Conservation (phyloP, 2,113 vertebrate genomes). For the Madoqua kirkii region DNA sequence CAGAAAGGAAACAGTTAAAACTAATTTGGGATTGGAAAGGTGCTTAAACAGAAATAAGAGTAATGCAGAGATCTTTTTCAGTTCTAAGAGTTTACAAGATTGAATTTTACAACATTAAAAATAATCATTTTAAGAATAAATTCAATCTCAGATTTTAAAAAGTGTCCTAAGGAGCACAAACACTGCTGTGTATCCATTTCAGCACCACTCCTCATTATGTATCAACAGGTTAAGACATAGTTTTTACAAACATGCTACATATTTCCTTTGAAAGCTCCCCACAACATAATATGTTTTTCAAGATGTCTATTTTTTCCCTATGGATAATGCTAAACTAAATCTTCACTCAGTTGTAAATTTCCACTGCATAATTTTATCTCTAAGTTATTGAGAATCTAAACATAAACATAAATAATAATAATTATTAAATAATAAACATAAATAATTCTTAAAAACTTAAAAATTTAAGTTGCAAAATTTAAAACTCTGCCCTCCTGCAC, state of each 20-base stretch:
- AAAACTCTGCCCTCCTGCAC: not conserved
- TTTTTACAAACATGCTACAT: not conserved
- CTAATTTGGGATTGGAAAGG: not conserved
- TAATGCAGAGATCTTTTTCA: not conserved
- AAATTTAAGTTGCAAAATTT: not conserved
- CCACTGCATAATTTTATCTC: not conserved
- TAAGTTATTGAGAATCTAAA: not conserved
- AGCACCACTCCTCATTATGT: not conserved
- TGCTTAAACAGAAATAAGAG: not conserved
- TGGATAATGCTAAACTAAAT: not conserved
- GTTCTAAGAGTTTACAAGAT: not conserved
- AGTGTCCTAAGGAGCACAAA: not conserved
- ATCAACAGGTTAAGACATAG: not conserved
- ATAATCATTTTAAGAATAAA: not conserved
- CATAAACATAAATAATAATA: no score
- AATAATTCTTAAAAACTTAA: not conserved
- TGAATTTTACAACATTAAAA: slow-evolving; percentile 5
- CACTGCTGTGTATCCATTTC: not conserved
- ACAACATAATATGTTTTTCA: not conserved
- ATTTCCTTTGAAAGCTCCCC: not conserved
- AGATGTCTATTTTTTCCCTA: not conserved
- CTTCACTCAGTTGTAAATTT: not conserved
- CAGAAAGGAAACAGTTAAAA: slow-evolving; percentile 18
- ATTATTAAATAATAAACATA: no score
- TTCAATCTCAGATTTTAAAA: not conserved